phyloP scores from a whole-genome alignment of 92 coral and sea anemone species.

The Epizoanthus illoricatus region DNA sequence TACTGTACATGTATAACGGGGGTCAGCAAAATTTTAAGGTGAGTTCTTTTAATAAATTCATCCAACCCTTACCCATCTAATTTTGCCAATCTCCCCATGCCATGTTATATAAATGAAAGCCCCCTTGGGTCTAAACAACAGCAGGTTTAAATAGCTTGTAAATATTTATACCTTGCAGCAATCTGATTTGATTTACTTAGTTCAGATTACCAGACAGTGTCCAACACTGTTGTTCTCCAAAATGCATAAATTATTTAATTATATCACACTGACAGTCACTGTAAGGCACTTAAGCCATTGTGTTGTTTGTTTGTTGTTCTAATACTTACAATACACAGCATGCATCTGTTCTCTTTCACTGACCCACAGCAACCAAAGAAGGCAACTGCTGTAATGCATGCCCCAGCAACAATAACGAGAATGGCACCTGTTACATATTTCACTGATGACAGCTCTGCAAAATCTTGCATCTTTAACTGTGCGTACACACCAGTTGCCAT shows the following conservation, averaged over 20 bases:
- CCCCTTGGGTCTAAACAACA: too few relatives aligned
- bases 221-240: not conserved
- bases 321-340: slow-evolving; percentile 75
- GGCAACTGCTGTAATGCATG: slow-evolving; percentile 71
- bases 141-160: too few relatives aligned
- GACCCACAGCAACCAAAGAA: slow-evolving; percentile 99
- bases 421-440: slow-evolving; percentile 86
- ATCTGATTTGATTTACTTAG: too few relatives aligned
- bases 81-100: too few relatives aligned
- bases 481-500: slow-evolving; percentile 81
- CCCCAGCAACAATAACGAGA: slow-evolving; percentile 85
- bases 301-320: not conserved
- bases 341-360: slow-evolving; percentile 77
- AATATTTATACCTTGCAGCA: too few relatives aligned
- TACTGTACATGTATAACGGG: too few relatives aligned
- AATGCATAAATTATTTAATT: too few relatives aligned
- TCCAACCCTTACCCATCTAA: too few relatives aligned
- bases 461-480: slow-evolving; percentile 75
- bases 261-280: not conserved
- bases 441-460: slow-evolving; percentile 63
- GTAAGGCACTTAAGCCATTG: not conserved
- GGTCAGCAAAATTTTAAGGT: not conserved
- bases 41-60: too few relatives aligned
- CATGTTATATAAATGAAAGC: too few relatives aligned
- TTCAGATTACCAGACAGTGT: not conserved